Evolutionary conservation across 1,140 invertebrate genomes (phyloP).

Genomic region (Globodera rostochiensis): DNA sequence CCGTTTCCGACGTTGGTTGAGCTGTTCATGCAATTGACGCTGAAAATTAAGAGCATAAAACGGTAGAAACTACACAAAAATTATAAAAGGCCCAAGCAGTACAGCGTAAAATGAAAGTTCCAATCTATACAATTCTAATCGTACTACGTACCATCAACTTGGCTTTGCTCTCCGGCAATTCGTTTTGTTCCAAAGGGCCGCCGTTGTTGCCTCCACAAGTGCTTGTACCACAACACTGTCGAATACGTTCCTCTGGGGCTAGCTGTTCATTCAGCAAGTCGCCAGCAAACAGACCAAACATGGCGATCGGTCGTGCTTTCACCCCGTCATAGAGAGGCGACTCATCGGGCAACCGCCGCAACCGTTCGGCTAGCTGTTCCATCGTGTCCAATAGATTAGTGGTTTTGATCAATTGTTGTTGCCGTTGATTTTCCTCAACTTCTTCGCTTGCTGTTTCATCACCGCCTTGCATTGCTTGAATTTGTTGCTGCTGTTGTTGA

Average conservation of each 20-base stretch:
- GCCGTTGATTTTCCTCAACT: background rate
- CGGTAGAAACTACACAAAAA: too few species aligned
- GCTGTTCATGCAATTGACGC: background rate
- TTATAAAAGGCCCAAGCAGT: too few species aligned
- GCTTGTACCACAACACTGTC: background rate
- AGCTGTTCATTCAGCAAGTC: slow-evolving; percentile 4
- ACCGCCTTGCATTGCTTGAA: slow-evolving; percentile 8
- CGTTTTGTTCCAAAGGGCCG: background rate
- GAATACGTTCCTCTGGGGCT: slow-evolving; percentile 4
- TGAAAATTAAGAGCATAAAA: background rate
- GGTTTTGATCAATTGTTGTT: background rate
- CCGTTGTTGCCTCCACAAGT: background rate
- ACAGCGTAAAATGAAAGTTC: background rate
- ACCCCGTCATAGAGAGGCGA: slow-evolving; percentile 2
- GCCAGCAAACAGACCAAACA: slow-evolving; percentile 1
- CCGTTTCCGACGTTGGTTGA: slow-evolving; percentile 1
- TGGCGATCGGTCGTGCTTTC: background rate
- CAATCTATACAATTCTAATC: background rate
- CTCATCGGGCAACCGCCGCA: background rate
- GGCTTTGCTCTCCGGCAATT: background rate
- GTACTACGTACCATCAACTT: background rate
- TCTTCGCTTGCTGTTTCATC: background rate
- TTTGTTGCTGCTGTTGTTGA: slow-evolving; percentile 2
- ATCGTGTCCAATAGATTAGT: background rate
- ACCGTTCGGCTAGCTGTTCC: background rate